Base-by-base conservation (phyloP, 64 coral and sea anemone species). In the Porites lutea region DNA sequence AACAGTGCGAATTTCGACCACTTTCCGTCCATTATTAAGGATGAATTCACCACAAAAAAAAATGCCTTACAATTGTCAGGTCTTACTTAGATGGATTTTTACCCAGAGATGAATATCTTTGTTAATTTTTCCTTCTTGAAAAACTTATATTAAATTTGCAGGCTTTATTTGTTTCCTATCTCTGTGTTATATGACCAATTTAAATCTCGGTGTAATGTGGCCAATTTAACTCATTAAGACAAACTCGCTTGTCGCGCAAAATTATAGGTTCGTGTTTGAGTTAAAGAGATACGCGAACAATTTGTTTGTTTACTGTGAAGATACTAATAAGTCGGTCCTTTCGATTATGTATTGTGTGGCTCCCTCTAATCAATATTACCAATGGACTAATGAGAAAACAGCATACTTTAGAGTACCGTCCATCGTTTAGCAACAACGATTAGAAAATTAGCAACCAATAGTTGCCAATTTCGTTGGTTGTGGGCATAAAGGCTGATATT, bases 291-390 rank as follows among this genome's bases (percentile, higher is more conserved):
- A 74, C 78, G 82, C 47, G 59, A 93, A 79, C 73, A 85, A 59
- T 93, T 86, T 93, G 91, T 93, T 93, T 93, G 82, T 93, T 93
- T 93, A 93, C 87, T 93, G 91, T 93, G 82, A 79, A 79, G 81
- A 87, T 78, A 74, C 83, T 93, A 93, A 93, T 93, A 93, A 86
- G 91, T 74, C 76, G 85, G 73, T 45, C 64, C 73, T 79, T 87
- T 86, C 65, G 72, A 93, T 77, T 86, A 86, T 49, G 82, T 21
- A 77, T 76, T 87, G 91, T 74, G 72, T 87, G 73, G 74, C 20
- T 45, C 72, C 43, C 91, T 44, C 91, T 93, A 93, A 93, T 93
- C 82, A 93, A 86, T 92, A 86, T 93, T 47, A 79, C 74, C 91
- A 93, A 87, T 87, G 60, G 67, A 44, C 48, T 85, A 83, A 93